Conservation (phyloP, 2,888 invertebrate genomes). For the Athalia rosae region DNA sequence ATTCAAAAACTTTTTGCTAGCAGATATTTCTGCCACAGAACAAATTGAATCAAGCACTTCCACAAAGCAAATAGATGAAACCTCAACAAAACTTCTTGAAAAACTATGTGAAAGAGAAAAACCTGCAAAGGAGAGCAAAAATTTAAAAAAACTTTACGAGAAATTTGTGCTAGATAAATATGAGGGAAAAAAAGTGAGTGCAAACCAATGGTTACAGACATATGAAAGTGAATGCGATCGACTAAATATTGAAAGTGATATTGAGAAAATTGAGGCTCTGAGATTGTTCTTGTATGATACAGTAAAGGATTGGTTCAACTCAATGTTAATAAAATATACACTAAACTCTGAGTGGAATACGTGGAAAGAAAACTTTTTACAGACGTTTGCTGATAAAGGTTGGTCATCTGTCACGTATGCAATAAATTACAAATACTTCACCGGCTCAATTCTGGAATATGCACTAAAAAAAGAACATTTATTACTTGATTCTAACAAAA, state of each 20-base stretch:
- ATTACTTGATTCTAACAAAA: constrained; percentile 40
- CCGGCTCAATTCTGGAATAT: constrained; percentile 43
- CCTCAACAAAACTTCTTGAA: constrained; percentile 41
- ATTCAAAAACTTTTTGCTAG: constrained; percentile 48
- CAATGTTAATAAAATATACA: constrained; percentile 7
- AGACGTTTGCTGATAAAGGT: constrained; percentile 40
- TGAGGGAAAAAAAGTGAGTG: constrained; percentile 46
- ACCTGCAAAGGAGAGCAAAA: constrained; percentile 41
- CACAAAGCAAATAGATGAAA: constrained; percentile 41
- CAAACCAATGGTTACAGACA: constrained; percentile 42
- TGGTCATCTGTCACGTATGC: constrained; percentile 43
- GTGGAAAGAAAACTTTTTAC: constrained; percentile 43
- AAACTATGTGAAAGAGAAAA: constrained; percentile 15
- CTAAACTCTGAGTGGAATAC: constrained; percentile 27
- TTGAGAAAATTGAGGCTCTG: constrained; percentile 41
- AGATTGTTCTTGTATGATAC: constrained; percentile 37
- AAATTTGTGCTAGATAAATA: constrained; percentile 40
- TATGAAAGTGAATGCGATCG: constrained; percentile 27
- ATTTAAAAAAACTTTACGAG: constrained; percentile 42
- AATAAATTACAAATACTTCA: constrained; percentile 43
- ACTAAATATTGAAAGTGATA: constrained; percentile 25
- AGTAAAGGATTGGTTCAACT: constrained; percentile 29
- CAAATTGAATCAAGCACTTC: neutral
- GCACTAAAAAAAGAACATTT: constrained; percentile 45
- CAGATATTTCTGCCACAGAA: neutral